Evolutionary conservation across 2,797 vertebrate genomes (phyloP).

Genomic region (Vireo griseus): DNA sequence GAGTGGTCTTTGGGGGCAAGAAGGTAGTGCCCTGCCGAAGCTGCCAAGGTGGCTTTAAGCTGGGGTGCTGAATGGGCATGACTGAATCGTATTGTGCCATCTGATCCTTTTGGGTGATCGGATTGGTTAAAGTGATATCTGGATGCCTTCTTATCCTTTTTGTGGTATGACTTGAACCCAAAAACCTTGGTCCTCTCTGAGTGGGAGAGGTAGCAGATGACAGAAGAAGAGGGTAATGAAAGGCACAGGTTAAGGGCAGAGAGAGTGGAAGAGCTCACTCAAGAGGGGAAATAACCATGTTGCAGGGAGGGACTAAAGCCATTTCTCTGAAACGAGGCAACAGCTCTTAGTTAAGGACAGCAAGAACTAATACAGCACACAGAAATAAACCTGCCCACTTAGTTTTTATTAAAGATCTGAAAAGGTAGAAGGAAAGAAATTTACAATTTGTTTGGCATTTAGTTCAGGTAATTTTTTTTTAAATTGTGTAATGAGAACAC

Average conservation of each 20-base stretch:
- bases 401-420: neutral
- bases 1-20: neutral
- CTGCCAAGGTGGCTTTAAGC: neutral
- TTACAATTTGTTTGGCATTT: slow-evolving; percentile 34
- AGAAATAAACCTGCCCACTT: neutral
- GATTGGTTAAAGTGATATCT: neutral
- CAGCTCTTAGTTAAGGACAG: neutral
- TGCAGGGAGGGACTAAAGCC: neutral
- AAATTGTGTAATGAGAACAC: slow-evolving; percentile 57
- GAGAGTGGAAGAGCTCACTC: neutral
- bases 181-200: neutral
- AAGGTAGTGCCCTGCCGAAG: neutral
- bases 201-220: neutral
- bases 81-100: neutral
- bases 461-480: slow-evolving; percentile 48
- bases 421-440: slow-evolving; percentile 26
- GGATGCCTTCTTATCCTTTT: neutral
- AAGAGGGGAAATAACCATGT: neutral
- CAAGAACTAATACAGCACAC: neutral
- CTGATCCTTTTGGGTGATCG: neutral
- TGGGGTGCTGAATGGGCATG: neutral
- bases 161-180: neutral
- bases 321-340: neutral
- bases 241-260: neutral
- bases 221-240: neutral